A percentile compares a stretch with the other conserved stretches of the same genome.
phyloP scores from a whole-genome alignment of 2,888 invertebrate genomes.

The Magallana nippona region DNA sequence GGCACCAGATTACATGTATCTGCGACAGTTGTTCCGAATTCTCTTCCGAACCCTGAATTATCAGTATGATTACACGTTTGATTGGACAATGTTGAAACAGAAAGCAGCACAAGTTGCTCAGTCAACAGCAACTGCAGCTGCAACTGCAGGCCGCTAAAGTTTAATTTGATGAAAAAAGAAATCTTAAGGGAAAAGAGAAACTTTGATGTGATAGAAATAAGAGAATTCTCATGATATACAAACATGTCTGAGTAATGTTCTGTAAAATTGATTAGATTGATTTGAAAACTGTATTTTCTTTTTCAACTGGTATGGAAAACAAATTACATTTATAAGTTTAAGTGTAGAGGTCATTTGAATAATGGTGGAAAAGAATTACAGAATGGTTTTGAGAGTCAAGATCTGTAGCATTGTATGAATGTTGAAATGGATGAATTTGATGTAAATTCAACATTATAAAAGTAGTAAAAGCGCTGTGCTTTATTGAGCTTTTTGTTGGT shows the following conservation, averaged over 20 bases:
- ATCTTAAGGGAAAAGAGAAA: constrained; percentile 1
- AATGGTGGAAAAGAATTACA: neutral
- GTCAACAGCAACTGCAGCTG: constrained; percentile 65
- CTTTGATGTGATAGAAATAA: constrained; percentile 16
- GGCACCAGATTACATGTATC: constrained; percentile 99
- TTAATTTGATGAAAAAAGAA: neutral
- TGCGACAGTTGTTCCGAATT: constrained; percentile 98
- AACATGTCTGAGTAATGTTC: constrained; percentile 22
- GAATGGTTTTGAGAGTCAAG: neutral
- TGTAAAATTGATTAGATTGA: neutral
- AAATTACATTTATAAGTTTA: neutral
- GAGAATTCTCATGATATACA: constrained; percentile 15
- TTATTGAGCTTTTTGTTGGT: constrained; percentile 10
- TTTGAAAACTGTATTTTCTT: constrained; percentile 11
- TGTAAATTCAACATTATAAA: neutral
- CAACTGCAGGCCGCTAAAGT: constrained; percentile 61
- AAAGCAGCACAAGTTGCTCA: constrained; percentile 84
- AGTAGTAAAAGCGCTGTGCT: constrained; percentile 1
- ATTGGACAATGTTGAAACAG: constrained; percentile 99
- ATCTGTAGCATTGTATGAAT: constrained; percentile 25
- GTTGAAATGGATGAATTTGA: neutral
- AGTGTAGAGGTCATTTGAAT: neutral
- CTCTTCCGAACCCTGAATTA: constrained; percentile 99
- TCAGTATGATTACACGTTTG: constrained; percentile 99
- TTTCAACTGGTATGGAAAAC: neutral